Evolutionary conservation across 2,113 vertebrate genomes (phyloP).

Genomic region (Phalacrocorax carbo): DNA sequence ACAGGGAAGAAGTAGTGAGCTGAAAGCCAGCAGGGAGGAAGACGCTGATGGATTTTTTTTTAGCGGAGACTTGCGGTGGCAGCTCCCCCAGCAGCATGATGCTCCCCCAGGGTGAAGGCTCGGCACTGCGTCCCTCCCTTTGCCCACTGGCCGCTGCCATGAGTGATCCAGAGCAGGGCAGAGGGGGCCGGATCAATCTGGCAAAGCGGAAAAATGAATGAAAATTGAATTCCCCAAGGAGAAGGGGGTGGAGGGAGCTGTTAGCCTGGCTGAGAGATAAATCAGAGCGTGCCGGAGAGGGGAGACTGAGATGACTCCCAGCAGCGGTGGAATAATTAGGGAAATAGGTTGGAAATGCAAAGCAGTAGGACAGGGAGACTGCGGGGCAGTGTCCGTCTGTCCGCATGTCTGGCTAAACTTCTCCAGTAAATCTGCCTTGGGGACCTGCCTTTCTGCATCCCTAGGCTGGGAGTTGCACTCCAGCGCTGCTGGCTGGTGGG

Average conservation of each 20-base stretch:
- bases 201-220: conserved; percentile 79
- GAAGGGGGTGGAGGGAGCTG: conserved; percentile 57
- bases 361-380: background rate
- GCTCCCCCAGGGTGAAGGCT: background rate
- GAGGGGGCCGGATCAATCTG: conserved; percentile 73
- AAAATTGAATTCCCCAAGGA: conserved; percentile 77
- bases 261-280: conserved; percentile 74
- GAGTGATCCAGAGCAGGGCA: conserved; percentile 69
- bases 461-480: background rate
- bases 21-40: background rate
- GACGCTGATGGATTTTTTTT: conserved; percentile 15
- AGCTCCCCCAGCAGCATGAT: background rate
- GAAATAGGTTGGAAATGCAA: conserved; percentile 70
- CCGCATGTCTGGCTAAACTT: background rate
- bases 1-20: background rate
- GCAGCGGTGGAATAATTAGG: conserved; percentile 68
- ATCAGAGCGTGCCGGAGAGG: conserved; percentile 67
- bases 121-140: background rate
- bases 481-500: background rate
- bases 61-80: background rate
- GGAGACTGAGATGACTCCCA: conserved; percentile 38
- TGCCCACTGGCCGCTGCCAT: background rate
- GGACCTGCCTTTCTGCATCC: background rate
- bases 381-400: background rate
- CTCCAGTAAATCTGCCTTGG: background rate